A percentile compares a stretch with the other conserved stretches of the same genome.
These are phyloP conservation scores for Tautogolabrus adspersus DNA, from an alignment of 2,113 vertebrate genomes.

Conservation along the genomic window DNA sequence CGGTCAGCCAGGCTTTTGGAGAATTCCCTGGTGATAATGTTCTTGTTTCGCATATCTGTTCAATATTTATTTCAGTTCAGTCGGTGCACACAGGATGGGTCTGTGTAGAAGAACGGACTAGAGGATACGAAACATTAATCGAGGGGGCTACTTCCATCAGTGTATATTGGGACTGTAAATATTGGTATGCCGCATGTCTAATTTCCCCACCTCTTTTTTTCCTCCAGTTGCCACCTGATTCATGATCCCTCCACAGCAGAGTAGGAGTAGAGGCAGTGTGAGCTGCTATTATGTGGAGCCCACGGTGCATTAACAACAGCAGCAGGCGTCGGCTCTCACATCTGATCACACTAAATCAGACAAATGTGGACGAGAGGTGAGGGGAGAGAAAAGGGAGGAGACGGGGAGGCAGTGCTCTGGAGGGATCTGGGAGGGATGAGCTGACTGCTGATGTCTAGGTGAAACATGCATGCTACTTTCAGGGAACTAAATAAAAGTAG, in stretches of 20 bases:
- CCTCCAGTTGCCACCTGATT: slow-evolving; percentile 90
- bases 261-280: slow-evolving; percentile 78
- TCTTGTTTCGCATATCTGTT: slow-evolving; percentile 93
- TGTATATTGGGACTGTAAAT: slow-evolving; percentile 91
- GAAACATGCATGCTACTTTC: slow-evolving; percentile 28
- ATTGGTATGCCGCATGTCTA: slow-evolving; percentile 95
- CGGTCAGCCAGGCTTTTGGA: slow-evolving; percentile 91
- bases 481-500: slow-evolving; percentile 46
- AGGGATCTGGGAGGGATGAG: slow-evolving; percentile 60
- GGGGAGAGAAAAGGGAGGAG: slow-evolving; percentile 85
- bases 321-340: slow-evolving; percentile 93
- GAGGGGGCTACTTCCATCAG: slow-evolving; percentile 91
- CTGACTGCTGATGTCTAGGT: slow-evolving; percentile 60
- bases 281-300: slow-evolving; percentile 87
- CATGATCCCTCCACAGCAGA: slow-evolving; percentile 85
- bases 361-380: slow-evolving; percentile 94
- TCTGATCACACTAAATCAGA: slow-evolving; percentile 99
- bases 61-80: slow-evolving; percentile 94
- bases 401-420: slow-evolving; percentile 63
- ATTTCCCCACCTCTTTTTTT: slow-evolving; percentile 85
- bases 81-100: slow-evolving; percentile 38
- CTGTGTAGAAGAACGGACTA: slow-evolving; percentile 82
- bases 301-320: slow-evolving; percentile 92
- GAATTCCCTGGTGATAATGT: slow-evolving; percentile 91
- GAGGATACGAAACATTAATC: slow-evolving; percentile 95